These are phyloP conservation scores for Sebastes minor DNA, from an alignment of 2,797 vertebrate species.

Conservation along the genomic window DNA sequence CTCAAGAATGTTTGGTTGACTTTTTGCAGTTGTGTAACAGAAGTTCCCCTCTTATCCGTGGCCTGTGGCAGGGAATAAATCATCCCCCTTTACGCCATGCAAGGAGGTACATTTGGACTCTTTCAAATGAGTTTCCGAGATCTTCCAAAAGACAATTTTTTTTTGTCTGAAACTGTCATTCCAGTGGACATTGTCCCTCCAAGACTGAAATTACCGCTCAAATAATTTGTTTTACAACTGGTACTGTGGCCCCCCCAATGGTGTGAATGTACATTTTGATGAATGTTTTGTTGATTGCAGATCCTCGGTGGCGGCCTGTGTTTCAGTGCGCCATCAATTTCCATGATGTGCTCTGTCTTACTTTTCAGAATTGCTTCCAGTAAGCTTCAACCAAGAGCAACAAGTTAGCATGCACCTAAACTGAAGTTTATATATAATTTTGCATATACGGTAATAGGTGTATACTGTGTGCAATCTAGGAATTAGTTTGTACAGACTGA, in stretches of 20 bases:
- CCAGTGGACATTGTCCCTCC: conserved; percentile 62
- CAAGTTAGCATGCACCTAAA: conserved; percentile 75
- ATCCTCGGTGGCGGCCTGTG: conserved; percentile 50
- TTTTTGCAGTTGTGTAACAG: conserved; percentile 42
- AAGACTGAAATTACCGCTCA: conserved; percentile 56
- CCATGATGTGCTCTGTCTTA: conserved; percentile 67
- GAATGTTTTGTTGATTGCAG: conserved; percentile 67
- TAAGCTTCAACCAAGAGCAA: conserved; percentile 78
- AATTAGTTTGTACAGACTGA: conserved; percentile 73
- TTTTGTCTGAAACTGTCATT: conserved; percentile 71
- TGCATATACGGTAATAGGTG: conserved; percentile 66
- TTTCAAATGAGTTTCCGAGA: conserved; percentile 63
- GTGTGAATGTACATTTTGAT: conserved; percentile 79
- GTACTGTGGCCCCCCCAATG: conserved; percentile 58
- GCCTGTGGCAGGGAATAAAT: conserved; percentile 35
- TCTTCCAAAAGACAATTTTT: conserved; percentile 68
- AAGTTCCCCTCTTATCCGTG: conserved; percentile 9
- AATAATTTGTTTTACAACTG: conserved; percentile 44
- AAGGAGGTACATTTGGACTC: conserved; percentile 32
- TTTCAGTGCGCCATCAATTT: conserved; percentile 62
- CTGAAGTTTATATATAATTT: conserved; percentile 66
- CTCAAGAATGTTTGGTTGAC: conserved; percentile 37
- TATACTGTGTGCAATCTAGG: conserved; percentile 71
- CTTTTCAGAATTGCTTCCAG: conserved; percentile 78
- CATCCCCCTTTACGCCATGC: conserved; percentile 15